Evolutionary conservation across 1,140 invertebrate species (phyloP).

Genomic region (Drosophila tsacasi): DNA sequence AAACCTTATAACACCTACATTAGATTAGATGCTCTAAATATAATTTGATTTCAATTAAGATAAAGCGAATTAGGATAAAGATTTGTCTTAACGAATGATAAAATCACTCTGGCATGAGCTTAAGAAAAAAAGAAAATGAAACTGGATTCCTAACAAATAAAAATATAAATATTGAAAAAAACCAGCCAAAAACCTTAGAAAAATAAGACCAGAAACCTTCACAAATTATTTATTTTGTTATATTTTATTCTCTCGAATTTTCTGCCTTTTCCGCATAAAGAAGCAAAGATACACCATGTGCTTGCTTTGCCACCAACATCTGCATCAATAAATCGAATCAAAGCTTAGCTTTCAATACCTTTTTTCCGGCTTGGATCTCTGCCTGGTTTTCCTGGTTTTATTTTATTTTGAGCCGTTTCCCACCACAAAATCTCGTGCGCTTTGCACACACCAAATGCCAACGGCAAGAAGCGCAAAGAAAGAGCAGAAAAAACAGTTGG

Average conservation of each 20-base stretch:
- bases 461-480: constrained; percentile 16
- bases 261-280: not conserved
- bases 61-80: not conserved
- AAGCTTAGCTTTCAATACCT: constrained; percentile 42
- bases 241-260: not conserved
- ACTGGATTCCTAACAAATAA: too few relatives aligned
- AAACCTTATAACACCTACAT: not conserved
- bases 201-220: not conserved
- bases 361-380: constrained; percentile 35
- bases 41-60: not conserved
- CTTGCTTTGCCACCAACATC: constrained; percentile 8
- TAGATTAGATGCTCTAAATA: not conserved
- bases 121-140: not conserved
- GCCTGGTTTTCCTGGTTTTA: not conserved
- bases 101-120: too few relatives aligned
- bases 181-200: not conserved
- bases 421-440: constrained; percentile 39
- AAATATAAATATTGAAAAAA: not conserved
- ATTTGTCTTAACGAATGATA: not conserved
- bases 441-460: constrained; percentile 38
- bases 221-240: not conserved
- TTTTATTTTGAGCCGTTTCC: constrained; percentile 16
- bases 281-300: constrained; percentile 2
- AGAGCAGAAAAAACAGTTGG: constrained; percentile 2
- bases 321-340: constrained; percentile 54